A percentile compares a stretch with the other conserved stretches of the same genome.
Evolutionary conservation across 2,888 invertebrate species (phyloP).

Genomic region (Dolichopus griseipennis): DNA sequence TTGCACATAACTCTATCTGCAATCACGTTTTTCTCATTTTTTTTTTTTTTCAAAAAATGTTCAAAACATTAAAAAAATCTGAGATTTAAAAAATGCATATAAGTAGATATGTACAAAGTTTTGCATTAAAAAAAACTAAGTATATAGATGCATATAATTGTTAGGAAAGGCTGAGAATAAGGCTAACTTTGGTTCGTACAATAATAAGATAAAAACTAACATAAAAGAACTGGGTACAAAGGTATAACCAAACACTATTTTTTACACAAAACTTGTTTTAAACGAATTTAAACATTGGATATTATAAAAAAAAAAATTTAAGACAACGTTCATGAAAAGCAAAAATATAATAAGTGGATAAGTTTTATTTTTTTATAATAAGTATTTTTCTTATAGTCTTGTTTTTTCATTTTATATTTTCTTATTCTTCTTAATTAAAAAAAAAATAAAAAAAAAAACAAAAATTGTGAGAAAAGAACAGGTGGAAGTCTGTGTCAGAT

Average conservation of each 20-base stretch:
- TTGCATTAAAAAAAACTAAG: too few species aligned
- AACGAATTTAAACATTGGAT: background rate
- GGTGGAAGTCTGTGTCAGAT: background rate
- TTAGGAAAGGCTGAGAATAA: background rate
- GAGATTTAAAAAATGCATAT: background rate
- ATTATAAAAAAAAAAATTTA: background rate
- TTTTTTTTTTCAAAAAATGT: background rate
- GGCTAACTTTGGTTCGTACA: background rate
- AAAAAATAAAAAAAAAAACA: too few species aligned
- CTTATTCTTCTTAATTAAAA: background rate
- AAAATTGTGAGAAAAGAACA: conserved; percentile 2
- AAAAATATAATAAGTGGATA: background rate
- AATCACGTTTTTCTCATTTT: background rate
- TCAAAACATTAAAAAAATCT: too few species aligned
- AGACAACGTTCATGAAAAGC: background rate
- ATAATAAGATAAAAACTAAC: background rate
- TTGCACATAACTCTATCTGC: background rate
- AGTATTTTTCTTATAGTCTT: background rate
- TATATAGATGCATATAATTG: too few species aligned
- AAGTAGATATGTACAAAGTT: too few species aligned
- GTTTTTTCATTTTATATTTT: background rate
- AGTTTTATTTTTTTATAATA: background rate
- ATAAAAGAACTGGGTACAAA: background rate
- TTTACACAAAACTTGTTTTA: conserved; percentile 2
- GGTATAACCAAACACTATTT: background rate